Evolutionary conservation across 2,113 vertebrate genomes (phyloP).

Genomic region (Salvelinus fontinalis): DNA sequence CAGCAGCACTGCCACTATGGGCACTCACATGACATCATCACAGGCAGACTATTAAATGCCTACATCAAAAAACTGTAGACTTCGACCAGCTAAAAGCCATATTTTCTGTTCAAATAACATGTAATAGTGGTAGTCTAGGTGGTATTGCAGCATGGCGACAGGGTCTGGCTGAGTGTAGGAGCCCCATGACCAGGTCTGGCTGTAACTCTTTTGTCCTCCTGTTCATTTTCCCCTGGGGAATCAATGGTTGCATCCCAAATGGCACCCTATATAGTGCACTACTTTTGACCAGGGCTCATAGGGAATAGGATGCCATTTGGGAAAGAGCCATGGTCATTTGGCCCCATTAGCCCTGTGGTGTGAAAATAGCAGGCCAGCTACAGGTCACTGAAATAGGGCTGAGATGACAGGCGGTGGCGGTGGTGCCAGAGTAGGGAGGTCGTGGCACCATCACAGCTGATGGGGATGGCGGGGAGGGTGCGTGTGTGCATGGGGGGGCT

Average conservation of each 20-base stretch:
- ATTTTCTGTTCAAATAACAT: constrained; percentile 42
- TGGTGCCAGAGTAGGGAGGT: neutral
- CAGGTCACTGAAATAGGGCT: constrained; percentile 45
- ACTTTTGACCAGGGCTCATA: too few relatives aligned
- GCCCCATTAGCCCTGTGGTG: constrained; percentile 64
- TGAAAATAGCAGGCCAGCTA: constrained; percentile 53
- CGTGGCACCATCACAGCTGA: neutral
- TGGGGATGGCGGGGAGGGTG: neutral
- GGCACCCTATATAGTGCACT: too few relatives aligned
- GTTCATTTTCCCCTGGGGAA: constrained; percentile 21
- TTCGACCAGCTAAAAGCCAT: constrained; percentile 27
- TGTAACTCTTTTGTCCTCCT: neutral
- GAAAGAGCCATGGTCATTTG: constrained; percentile 39
- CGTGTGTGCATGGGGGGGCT: constrained; percentile 26
- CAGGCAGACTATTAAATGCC: constrained; percentile 31
- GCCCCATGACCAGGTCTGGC: neutral
- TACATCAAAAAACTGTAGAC: constrained; percentile 30
- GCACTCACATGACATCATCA: constrained; percentile 24
- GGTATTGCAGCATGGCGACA: constrained; percentile 14
- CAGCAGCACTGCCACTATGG: neutral
- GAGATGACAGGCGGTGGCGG: constrained; percentile 46
- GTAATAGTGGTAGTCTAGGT: constrained; percentile 47
- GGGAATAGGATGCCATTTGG: too few relatives aligned
- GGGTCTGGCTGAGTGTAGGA: neutral
- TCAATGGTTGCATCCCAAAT: constrained; percentile 15